Conservation (phyloP, 2,113 vertebrate genomes). For the Aldabrachelys gigantea region DNA sequence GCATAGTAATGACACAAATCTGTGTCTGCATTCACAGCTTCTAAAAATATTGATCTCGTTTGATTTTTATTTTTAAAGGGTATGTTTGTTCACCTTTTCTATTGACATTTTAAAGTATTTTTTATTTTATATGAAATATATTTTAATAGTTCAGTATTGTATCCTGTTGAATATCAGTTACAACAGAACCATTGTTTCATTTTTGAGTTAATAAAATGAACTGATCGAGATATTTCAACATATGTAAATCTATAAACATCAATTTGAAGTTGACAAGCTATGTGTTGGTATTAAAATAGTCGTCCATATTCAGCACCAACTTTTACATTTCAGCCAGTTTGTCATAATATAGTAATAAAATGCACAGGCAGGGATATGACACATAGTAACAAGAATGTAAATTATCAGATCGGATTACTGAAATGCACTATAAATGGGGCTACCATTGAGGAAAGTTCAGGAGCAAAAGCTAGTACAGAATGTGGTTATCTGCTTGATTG, state of each 20-base stretch:
- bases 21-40: not conserved
- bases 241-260: no score
- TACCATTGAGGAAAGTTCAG: not conserved
- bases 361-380: not conserved
- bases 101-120: not conserved
- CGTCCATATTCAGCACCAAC: no score
- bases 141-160: not conserved
- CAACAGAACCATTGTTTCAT: not conserved
- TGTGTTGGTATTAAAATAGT: not conserved
- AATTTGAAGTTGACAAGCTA: not conserved
- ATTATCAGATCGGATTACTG: not conserved
- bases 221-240: no score
- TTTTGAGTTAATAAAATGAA: not conserved
- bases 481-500: not conserved
- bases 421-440: not conserved
- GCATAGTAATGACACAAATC: not conserved
- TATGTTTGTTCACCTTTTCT: not conserved
- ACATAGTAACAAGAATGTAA: not conserved
- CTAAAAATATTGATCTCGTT: not conserved
- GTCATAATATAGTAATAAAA: not conserved
- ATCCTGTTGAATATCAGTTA: not conserved
- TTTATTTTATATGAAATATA: not conserved
- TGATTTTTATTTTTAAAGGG: not conserved
- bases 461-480: not conserved
- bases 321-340: no score